Conservation (phyloP, 2,113 vertebrate genomes). For the Nycticebus coucang region DNA sequence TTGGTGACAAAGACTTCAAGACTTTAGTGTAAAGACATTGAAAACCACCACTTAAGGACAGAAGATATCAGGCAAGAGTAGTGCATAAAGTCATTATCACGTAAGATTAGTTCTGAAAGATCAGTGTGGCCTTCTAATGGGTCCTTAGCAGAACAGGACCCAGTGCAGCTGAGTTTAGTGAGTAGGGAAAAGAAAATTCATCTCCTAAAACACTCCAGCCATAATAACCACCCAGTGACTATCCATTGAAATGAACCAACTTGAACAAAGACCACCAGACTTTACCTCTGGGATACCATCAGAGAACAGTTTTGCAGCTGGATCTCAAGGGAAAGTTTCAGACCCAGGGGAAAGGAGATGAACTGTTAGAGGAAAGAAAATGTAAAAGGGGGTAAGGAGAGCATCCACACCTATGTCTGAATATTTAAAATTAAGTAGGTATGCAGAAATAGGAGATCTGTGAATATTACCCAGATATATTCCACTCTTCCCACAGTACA, state of each 20-base stretch:
- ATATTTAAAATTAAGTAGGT: background rate
- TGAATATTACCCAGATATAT: background rate
- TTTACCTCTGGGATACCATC: background rate
- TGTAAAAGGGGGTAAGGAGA: background rate
- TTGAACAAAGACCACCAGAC: background rate
- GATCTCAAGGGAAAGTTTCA: background rate
- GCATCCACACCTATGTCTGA: background rate
- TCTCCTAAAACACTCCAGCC: background rate
- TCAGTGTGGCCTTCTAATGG: conserved; percentile 38
- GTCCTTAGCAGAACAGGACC: background rate
- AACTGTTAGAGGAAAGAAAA: background rate
- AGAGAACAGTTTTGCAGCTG: background rate
- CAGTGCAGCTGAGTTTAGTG: background rate
- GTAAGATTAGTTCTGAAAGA: conserved; percentile 34
- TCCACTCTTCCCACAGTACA: background rate
- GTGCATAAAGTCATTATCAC: background rate
- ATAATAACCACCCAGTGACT: background rate
- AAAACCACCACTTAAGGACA: conserved; percentile 46
- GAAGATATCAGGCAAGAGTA: background rate
- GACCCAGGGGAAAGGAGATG: background rate
- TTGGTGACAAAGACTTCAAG: background rate
- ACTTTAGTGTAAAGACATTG: conserved; percentile 6
- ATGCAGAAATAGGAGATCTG: background rate
- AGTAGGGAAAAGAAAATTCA: background rate
- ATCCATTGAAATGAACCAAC: background rate